These are phyloP conservation scores for Eciton burchellii DNA, from an alignment of 1,140 invertebrate genomes.

Conservation along the genomic window DNA sequence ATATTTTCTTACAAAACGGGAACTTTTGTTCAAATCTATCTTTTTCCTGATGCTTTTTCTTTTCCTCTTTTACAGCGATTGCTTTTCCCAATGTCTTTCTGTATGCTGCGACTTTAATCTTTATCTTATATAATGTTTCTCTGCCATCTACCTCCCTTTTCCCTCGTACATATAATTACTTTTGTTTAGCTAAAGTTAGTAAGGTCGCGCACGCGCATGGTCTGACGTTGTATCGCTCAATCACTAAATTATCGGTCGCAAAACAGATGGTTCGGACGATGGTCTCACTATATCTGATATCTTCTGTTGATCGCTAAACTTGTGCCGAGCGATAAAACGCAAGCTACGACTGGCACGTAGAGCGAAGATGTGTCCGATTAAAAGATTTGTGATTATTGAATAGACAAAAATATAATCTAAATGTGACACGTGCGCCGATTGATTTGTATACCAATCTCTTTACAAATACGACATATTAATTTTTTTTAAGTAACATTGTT, in stretches of 20 bases:
- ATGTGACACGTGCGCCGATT: too few species aligned
- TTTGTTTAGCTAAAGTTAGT: not conserved
- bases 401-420: too few species aligned
- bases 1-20: slow-evolving; percentile 49
- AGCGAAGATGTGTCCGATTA: not conserved
- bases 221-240: slow-evolving; percentile 13
- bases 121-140: slow-evolving; percentile 16
- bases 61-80: slow-evolving; percentile 13
- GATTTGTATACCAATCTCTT: not conserved
- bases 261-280: not conserved
- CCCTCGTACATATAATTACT: not conserved
- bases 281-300: slow-evolving; percentile 21
- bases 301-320: slow-evolving; percentile 69
- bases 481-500: not conserved
- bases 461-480: not conserved
- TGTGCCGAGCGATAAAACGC: slow-evolving; percentile 9
- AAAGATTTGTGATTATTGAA: too few species aligned
- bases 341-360: not conserved
- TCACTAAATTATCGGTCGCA: slow-evolving; percentile 34
- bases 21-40: slow-evolving; percentile 37
- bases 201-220: slow-evolving; percentile 20
- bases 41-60: not conserved
- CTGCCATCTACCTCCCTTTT: slow-evolving; percentile 22
- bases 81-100: slow-evolving; percentile 18
- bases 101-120: slow-evolving; percentile 9